A percentile compares a stretch with the other conserved stretches of the same genome.
These are phyloP conservation scores for Australoheros facetus DNA, from an alignment of 2,797 vertebrate genomes.

Conservation along the genomic window DNA sequence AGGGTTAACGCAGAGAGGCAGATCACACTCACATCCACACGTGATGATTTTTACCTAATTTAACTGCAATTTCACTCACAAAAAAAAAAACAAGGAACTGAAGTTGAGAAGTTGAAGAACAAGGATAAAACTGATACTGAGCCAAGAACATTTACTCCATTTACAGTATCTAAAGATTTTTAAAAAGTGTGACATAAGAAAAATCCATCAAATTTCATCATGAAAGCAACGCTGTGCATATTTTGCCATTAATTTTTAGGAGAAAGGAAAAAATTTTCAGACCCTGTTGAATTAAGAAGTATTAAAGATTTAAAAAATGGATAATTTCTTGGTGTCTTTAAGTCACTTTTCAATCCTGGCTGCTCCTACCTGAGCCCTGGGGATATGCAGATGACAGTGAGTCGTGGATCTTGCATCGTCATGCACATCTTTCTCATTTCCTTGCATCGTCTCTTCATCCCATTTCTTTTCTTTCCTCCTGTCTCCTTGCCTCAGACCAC, in stretches of 20 bases:
- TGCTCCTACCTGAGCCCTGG: background rate
- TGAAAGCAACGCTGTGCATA: background rate
- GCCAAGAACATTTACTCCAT: background rate
- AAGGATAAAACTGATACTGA: background rate
- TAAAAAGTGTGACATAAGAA: background rate
- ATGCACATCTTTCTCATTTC: slow-evolving; percentile 44
- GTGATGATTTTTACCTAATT: background rate
- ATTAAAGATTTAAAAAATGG: background rate
- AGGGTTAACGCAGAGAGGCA: too few species aligned
- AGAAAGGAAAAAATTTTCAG: background rate
- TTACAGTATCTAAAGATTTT: background rate
- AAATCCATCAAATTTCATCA: background rate
- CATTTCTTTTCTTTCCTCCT: slow-evolving; percentile 15
- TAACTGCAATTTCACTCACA: background rate
- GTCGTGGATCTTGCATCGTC: slow-evolving; percentile 31
- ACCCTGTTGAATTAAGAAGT: background rate
- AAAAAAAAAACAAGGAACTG: background rate
- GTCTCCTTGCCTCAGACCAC: slow-evolving; percentile 17
- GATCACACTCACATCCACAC: background rate
- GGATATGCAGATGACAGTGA: background rate
- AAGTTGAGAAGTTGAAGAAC: background rate
- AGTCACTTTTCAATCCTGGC: background rate
- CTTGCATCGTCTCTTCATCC: slow-evolving; percentile 6
- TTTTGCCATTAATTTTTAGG: background rate
- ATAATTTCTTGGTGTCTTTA: background rate